Conservation (phyloP, 2,888 invertebrate genomes). For the Ypsolopha scabrella region DNA sequence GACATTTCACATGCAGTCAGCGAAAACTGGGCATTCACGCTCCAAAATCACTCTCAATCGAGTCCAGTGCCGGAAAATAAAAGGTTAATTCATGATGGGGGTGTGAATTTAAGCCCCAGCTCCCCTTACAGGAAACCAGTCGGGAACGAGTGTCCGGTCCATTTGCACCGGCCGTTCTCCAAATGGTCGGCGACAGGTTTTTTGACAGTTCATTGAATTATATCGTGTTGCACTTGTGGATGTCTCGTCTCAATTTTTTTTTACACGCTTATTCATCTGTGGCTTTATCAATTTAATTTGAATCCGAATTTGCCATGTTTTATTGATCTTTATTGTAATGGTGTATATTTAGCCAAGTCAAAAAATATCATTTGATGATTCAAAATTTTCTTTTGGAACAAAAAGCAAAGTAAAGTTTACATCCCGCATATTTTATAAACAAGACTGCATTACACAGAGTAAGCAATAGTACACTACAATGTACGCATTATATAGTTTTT, state of each 20-base stretch:
- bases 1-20: constrained; percentile 57
- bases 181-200: constrained; percentile 54
- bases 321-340: too few relatives aligned
- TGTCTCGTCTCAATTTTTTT: not conserved
- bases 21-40: constrained; percentile 64
- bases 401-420: too few relatives aligned
- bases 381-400: too few relatives aligned
- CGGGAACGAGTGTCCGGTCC: constrained; percentile 65
- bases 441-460: too few relatives aligned
- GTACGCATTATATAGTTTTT: not conserved
- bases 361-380: too few relatives aligned
- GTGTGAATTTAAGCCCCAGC: constrained; percentile 34
- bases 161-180: constrained; percentile 47
- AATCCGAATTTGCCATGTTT: too few relatives aligned
- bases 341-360: too few relatives aligned
- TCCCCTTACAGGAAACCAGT: constrained; percentile 49
- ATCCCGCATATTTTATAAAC: too few relatives aligned
- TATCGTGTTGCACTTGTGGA: constrained; percentile 19
- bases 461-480: too few relatives aligned
- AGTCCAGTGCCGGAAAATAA: constrained; percentile 65
- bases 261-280: not conserved
- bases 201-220: constrained; percentile 62
- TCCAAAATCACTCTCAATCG: constrained; percentile 67
- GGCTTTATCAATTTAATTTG: too few relatives aligned
- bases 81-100: constrained; percentile 63